Base-by-base conservation (phyloP, 2,888 invertebrate species). In the Tinea pellionella region DNA sequence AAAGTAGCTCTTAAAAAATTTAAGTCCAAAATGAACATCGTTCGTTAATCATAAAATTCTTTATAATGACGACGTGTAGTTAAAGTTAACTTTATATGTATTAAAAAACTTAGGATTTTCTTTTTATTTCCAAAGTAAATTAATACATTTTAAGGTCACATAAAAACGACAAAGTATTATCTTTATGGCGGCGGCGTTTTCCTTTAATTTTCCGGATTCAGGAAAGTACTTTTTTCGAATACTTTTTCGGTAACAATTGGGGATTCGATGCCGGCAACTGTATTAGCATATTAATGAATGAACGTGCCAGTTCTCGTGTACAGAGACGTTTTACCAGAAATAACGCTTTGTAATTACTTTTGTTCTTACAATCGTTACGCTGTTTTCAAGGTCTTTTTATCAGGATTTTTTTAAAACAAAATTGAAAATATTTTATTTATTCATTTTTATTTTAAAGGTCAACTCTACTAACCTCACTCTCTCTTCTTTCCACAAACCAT, bases 211-310 rank as follows among this genome's bases (percentile, higher is more conserved):
- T 37, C 37, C 9, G 37, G 47, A 47, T 47, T 47, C 13, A 47
- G 47, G 4, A 47, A 47, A 47, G 47, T 47, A 9, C 6, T 16
- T 53, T 24, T 53, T 53, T 53, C 11, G 24, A 11, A 24, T 53
- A 4, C 53, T 53, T 53, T 57, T 32, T 13, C 15, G 32, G 15
- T 32, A 57, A 32, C 57, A 55, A 55, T 74, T 72, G 70, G 67
- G 69, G 71, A 74, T 77, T 75, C 76, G 74, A 75, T 70, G 72
- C 30, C 63, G 43, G 64, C 66, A 68, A 73, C 73, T 62, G 69
- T 70, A 80, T 81, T 81, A 77, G 78, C 81, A 81, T 81, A 80
- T 78, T 80, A 80, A 80, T 80, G 80, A 79, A 75, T 70, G 65
- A 63, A 68, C 68, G 66, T 67, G 68, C 67, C 61, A 62, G 56